phyloP scores from a whole-genome alignment of 2,113 vertebrate species.

The Atrichornis clamosus region DNA sequence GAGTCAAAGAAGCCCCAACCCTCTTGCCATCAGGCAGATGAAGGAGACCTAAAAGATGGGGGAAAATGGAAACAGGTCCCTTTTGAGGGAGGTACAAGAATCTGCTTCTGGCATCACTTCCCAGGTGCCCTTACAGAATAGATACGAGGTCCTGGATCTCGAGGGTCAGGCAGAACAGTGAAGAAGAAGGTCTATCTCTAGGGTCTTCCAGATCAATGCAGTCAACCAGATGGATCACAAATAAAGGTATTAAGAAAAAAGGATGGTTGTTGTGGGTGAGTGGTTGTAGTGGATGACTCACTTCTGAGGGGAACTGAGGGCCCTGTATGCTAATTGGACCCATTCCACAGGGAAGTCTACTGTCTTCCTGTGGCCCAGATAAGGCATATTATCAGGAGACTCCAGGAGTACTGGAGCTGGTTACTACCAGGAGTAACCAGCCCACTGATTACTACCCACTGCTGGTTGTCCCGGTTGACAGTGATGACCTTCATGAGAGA shows the following conservation, averaged over 20 bases:
- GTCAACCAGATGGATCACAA: background rate
- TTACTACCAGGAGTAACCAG: no score
- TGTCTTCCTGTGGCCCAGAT: background rate
- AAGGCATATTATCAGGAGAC: background rate
- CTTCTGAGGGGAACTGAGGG: background rate
- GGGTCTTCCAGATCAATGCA: no score
- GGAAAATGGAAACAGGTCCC: background rate
- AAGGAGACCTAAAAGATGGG: background rate
- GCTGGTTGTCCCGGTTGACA: background rate
- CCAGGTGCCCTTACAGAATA: background rate
- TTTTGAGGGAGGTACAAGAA: background rate
- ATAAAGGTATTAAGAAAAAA: background rate
- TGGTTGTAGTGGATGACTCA: background rate
- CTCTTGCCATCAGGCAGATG: background rate
- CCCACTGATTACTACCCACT: background rate
- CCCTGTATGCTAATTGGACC: background rate
- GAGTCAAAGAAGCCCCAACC: no score
- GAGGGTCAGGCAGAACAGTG: background rate
- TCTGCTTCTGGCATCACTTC: background rate
- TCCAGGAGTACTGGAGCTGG: background rate
- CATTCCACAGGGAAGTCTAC: background rate
- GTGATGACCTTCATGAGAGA: fast-evolving
- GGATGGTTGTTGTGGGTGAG: no score
- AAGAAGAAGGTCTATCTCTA: background rate
- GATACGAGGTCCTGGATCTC: background rate